These are phyloP conservation scores for Brachylomia viminalis DNA, from an alignment of 2,888 invertebrate genomes.

Conservation along the genomic window DNA sequence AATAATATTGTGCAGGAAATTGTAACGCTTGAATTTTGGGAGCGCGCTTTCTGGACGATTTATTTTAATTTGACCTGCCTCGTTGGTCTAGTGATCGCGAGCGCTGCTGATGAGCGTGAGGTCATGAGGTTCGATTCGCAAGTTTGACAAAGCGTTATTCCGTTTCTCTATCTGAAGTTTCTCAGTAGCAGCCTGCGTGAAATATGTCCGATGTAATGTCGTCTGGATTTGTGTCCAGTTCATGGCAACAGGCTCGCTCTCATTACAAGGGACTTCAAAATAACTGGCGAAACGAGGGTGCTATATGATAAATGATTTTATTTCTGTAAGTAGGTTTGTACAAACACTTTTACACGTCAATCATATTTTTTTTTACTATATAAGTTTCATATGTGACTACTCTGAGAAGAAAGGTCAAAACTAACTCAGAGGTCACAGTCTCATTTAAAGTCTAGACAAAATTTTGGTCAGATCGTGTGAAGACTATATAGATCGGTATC, in stretches of 20 bases:
- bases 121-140: background rate
- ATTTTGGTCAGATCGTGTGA: too few species aligned
- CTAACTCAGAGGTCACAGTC: too few species aligned
- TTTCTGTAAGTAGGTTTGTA: too few species aligned
- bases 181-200: background rate
- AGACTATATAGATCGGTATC: too few species aligned
- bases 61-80: background rate
- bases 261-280: background rate
- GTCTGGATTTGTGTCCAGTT: background rate
- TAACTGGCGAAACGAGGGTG: too few species aligned
- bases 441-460: too few species aligned
- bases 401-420: too few species aligned
- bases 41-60: background rate
- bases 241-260: background rate
- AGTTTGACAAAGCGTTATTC: background rate
- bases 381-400: too few species aligned
- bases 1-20: background rate
- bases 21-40: background rate
- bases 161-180: background rate
- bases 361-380: too few species aligned
- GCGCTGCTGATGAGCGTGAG: background rate
- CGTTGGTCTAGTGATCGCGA: background rate
- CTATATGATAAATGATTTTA: too few species aligned
- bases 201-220: too few species aligned
- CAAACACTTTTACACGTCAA: too few species aligned